Conservation (phyloP, 2,888 invertebrate genomes). For the Drosophila differens region DNA sequence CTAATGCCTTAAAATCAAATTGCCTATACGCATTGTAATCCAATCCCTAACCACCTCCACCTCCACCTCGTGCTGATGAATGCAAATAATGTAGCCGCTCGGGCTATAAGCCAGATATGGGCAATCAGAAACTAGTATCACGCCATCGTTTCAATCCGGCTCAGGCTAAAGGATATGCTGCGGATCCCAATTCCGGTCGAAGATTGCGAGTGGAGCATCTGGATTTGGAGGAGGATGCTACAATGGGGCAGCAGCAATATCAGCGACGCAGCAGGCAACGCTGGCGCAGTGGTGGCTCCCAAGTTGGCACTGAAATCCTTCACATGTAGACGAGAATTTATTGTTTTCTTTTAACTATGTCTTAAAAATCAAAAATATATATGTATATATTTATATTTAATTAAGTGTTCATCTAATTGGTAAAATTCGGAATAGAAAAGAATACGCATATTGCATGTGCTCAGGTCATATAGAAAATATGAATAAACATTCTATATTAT, state of each 20-base stretch:
- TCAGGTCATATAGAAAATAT: constrained; percentile 39
- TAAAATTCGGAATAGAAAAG: background rate
- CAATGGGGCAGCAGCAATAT: constrained; percentile 47
- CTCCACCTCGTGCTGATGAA: constrained; percentile 34
- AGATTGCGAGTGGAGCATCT: constrained; percentile 60
- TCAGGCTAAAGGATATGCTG: background rate
- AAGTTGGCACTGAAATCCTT: constrained; percentile 28
- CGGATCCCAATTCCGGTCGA: background rate
- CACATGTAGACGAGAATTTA: constrained; percentile 35
- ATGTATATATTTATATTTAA: constrained; percentile 2
- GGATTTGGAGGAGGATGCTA: constrained; percentile 58
- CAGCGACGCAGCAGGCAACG: constrained; percentile 37
- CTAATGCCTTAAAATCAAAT: constrained; percentile 20
- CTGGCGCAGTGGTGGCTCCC: constrained; percentile 17
- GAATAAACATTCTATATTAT: constrained; percentile 9
- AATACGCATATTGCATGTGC: constrained; percentile 30
- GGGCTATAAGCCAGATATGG: constrained; percentile 37
- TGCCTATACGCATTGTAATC: constrained; percentile 42
- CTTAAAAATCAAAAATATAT: constrained; percentile 11
- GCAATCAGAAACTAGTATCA: constrained; percentile 18
- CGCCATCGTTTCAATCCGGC: background rate
- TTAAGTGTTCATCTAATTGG: constrained; percentile 38
- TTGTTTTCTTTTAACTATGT: constrained; percentile 22
- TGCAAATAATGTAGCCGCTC: constrained; percentile 48
- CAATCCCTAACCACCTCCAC: constrained; percentile 37